These are phyloP conservation scores for Drosophila putrida DNA, from an alignment of 2,888 invertebrate species.

Conservation along the genomic window DNA sequence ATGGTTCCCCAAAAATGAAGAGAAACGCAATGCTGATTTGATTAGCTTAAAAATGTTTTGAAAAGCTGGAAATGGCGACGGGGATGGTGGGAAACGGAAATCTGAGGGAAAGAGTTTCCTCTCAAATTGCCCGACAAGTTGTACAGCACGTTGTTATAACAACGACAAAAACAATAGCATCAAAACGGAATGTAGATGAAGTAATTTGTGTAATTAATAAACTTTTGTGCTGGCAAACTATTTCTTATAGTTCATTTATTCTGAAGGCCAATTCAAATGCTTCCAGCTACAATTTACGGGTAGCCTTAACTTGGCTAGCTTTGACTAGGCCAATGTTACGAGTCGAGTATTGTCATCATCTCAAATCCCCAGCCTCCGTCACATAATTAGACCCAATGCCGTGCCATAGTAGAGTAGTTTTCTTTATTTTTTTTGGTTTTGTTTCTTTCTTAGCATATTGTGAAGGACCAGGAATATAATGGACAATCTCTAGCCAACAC, in stretches of 20 bases:
- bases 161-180: conserved; percentile 20
- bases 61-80: background rate
- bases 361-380: conserved; percentile 26
- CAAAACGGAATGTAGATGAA: conserved; percentile 36
- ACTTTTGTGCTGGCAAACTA: conserved; percentile 56
- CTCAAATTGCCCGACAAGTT: conserved; percentile 37
- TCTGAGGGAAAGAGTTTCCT: conserved; percentile 36
- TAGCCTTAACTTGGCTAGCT: conserved; percentile 18
- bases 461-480: conserved; percentile 24
- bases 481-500: conserved; percentile 41
- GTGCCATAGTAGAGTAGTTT: conserved; percentile 11
- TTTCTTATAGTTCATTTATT: conserved; percentile 64
- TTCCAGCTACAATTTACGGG: conserved; percentile 38
- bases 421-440: conserved; percentile 3
- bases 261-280: conserved; percentile 56
- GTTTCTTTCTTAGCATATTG: conserved; percentile 41
- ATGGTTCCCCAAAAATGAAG: conserved; percentile 1
- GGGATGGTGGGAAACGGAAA: too few relatives aligned
- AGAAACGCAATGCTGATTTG: conserved; percentile 55
- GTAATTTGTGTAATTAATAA: conserved; percentile 74
- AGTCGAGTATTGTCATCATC: conserved; percentile 48
- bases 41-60: conserved; percentile 56
- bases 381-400: conserved; percentile 49
- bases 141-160: conserved; percentile 36
- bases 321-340: conserved; percentile 49